Base-by-base conservation (phyloP, 2,888 invertebrate genomes). In the Ypsolopha scabrella region DNA sequence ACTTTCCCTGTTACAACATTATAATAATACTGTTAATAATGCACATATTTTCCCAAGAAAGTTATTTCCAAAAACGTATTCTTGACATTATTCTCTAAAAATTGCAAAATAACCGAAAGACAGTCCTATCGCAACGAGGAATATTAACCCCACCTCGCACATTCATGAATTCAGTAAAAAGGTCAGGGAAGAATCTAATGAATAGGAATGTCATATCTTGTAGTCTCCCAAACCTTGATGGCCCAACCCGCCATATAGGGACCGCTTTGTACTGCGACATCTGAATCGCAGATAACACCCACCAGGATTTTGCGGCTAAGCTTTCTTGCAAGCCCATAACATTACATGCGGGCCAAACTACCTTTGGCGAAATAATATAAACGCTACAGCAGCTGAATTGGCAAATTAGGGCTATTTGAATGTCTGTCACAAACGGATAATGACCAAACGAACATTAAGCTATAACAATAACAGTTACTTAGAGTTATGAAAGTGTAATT, bases 261-360 rank as follows among this genome's bases (percentile, higher is more conserved):
- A 24, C 24, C 59, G 56, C 58, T 60, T 57, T 58, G 58, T 58
- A 54, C 60, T 58, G 53, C 57, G 61, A 58, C 63, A 68, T 72
- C 65, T 69, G 68, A 70, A 68, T 72, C 59, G 65, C 68, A 72
- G 69, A 72, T 70, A 62, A 64, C 65, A 57, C 54, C 47, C 45
- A 33, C 59, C 38, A 14, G 10, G 8, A 11, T 36, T 47, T 37
- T 47, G 37, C 13, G 47, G 36, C 13, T 47, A 9, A 33, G 34
- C 45, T 43, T 43, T 43, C 24, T 43, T 14, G 14, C 43, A 43
- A 14, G 14, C n/a, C n/a, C n/a, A n/a, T 24, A 3, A 3, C 43
- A 14, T 43, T 43, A 39, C 9, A 6, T 44, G 24, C 6, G 11
- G 11, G 14, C 44, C 44, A 9, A 0, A 44, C 14, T 11, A 44